Evolutionary conservation across 2,888 invertebrate genomes (phyloP).

Genomic region (Tachystola acroxantha): DNA sequence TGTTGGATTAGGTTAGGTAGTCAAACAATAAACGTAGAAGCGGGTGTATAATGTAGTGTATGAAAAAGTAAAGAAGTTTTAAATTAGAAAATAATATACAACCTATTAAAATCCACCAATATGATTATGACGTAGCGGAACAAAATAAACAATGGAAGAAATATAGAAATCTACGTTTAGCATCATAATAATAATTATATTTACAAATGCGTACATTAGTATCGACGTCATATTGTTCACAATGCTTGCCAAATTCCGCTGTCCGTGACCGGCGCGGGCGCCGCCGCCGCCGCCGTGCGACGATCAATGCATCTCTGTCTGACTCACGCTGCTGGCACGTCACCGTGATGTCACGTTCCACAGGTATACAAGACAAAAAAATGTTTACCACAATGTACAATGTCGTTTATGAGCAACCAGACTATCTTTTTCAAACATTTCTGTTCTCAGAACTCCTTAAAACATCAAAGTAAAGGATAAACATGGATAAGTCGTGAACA

Average conservation of each 20-base stretch:
- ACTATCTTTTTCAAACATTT: no score
- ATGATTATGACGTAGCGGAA: no score
- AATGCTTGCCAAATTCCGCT: constrained; percentile 15
- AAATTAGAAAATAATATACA: no score
- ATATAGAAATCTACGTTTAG: neutral
- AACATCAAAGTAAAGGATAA: no score
- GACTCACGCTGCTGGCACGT: constrained; percentile 40
- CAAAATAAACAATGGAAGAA: neutral
- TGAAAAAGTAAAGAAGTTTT: no score
- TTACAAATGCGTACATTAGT: neutral
- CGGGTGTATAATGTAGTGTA: no score
- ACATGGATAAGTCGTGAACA: neutral
- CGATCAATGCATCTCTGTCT: constrained; percentile 21
- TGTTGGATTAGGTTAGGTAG: no score
- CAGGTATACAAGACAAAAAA: neutral
- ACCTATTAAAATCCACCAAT: no score
- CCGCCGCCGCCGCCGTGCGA: constrained; percentile 4
- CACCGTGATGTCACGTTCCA: constrained; percentile 35
- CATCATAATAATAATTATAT: neutral
- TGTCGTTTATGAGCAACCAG: neutral
- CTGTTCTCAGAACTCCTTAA: no score
- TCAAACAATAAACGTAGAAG: no score
- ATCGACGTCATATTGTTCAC: neutral
- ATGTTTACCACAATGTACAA: neutral
- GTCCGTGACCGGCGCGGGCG: constrained; percentile 14